These are phyloP conservation scores for Rhagoletis pomonella DNA, from an alignment of 1,140 invertebrate genomes.

Conservation along the genomic window DNA sequence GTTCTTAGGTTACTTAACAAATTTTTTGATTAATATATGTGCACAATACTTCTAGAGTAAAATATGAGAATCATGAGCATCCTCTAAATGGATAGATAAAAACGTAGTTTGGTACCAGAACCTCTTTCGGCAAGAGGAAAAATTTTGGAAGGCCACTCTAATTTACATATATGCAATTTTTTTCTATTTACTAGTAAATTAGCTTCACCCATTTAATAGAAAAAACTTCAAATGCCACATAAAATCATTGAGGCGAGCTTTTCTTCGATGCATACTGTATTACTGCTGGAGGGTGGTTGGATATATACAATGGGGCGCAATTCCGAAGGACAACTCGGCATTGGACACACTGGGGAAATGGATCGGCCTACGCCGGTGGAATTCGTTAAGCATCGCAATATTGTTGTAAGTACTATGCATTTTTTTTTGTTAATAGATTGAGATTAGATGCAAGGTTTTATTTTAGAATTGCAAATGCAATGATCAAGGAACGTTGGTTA, in stretches of 20 bases:
- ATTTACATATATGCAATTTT: no score
- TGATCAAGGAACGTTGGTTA: conserved; percentile 80
- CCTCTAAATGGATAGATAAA: no score
- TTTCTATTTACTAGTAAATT: background rate
- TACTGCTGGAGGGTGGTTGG: conserved; percentile 81
- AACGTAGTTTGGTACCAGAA: no score
- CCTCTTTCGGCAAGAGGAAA: no score
- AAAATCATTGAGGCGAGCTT: conserved; percentile 77
- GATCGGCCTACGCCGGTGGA: conserved; percentile 77
- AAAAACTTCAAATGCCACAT: conserved; percentile 64
- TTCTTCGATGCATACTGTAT: conserved; percentile 78
- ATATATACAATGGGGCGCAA: conserved; percentile 82
- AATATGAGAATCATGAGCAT: no score
- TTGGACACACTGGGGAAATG: conserved; percentile 68
- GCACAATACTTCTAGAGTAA: no score
- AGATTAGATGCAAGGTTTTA: conserved; percentile 2
- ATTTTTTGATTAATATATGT: no score
- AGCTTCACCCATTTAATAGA: conserved; percentile 59
- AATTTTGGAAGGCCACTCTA: no score
- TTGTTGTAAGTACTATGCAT: conserved; percentile 74
- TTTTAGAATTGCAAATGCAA: conserved; percentile 77
- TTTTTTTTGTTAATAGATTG: conserved; percentile 22
- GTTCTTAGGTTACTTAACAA: no score
- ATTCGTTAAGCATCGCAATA: conserved; percentile 75
- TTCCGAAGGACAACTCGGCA: conserved; percentile 76